Base-by-base conservation (phyloP, 1,140 invertebrate genomes). In the Diplogasteroides magnus region DNA sequence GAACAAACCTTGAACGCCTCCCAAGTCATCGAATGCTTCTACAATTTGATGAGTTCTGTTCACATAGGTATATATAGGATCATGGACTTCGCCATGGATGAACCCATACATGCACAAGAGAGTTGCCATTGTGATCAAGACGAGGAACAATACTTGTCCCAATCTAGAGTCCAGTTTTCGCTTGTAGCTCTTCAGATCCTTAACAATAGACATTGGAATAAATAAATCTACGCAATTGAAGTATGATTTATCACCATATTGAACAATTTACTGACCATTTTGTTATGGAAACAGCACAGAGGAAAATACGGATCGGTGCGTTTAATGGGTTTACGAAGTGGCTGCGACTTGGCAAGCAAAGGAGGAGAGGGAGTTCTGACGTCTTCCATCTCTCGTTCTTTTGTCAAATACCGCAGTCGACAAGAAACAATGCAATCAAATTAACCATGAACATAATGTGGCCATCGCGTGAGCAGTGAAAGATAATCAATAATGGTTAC, bases 161-260 rank as follows among this genome's bases (percentile, higher is more conserved):
- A 74, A 69, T 11, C 73, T 57, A 23, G 31, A 37, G 31, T 74
- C 73, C 31, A 74, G 32, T 26, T 74, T 74, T 57, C 61, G 56
- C 58, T 74, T 74, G 65, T 74, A 74, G 23, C 67, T 63, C 31
- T 74, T 74, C 65, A 74, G 67, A 31, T 67, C 61, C 73, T 74
- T 69, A 58, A 72, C 32, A 63, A 23, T 0, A 23, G 15, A 14
- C n/a, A 60, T 61, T 23, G 60, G 3, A 61, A 29, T 31, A 13
- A 55, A 2, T 3, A 23, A n/a, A n/a, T n/a, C n/a, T n/a, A n/a
- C n/a, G n/a, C 2, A 23, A 14, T 62, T 31, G 14, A 27, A 29
- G 27, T 26, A 2, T 67, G 6, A 55, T 65, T 26, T 48, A 55
- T 55, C 2, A 55, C n/a, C 11, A 48, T n/a, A 2, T 13, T 65